A percentile compares a stretch with the other conserved stretches of the same genome.
phyloP scores from a whole-genome alignment of 2,113 vertebrate species.

The Crypturellus undulatus region DNA sequence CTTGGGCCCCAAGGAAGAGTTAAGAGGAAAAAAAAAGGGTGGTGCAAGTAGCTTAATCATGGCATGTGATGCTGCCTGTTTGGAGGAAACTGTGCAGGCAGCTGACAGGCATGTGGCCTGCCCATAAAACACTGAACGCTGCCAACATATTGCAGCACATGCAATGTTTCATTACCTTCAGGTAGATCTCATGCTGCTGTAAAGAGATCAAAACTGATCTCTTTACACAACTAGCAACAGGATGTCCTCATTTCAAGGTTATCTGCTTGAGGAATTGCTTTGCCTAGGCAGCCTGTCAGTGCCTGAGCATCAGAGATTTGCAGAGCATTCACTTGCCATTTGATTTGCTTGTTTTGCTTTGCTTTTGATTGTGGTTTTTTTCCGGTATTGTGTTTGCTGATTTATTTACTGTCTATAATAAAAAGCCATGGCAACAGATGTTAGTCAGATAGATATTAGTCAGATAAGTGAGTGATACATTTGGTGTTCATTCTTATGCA shows the following conservation, averaged over 20 bases:
- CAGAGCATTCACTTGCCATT: background rate
- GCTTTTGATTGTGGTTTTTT: background rate
- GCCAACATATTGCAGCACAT: background rate
- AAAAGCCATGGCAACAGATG: background rate
- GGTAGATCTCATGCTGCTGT: background rate
- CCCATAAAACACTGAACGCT: background rate
- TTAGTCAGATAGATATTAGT: background rate
- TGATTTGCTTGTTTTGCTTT: background rate
- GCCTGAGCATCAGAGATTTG: background rate
- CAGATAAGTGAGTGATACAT: background rate
- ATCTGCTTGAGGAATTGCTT: background rate
- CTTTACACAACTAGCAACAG: background rate
- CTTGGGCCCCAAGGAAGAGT: background rate
- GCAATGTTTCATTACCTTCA: fast-evolving
- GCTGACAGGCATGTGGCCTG: background rate
- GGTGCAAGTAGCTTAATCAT: background rate
- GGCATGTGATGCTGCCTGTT: background rate
- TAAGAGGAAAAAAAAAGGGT: background rate
- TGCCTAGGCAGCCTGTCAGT: background rate
- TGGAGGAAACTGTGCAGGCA: background rate
- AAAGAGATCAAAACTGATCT: background rate
- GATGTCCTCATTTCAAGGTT: background rate
- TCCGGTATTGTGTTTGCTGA: background rate
- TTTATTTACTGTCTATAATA: background rate
- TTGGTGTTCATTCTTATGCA: conserved; percentile 15